Evolutionary conservation across 2,888 invertebrate species (phyloP).

Genomic region (Acanthosepion pharaonis): DNA sequence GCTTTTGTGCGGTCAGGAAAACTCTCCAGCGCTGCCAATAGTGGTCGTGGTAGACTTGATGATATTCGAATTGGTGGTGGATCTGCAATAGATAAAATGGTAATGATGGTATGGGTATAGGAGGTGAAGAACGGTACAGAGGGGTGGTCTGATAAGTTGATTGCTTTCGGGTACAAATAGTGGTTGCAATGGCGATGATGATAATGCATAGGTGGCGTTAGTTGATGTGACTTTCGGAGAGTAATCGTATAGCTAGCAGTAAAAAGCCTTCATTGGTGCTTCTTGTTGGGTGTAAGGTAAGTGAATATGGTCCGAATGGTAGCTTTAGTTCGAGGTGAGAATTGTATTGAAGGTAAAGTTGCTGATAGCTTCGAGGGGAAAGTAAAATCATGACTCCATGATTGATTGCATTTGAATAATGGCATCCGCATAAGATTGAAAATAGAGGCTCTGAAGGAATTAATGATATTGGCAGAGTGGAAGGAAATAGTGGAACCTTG

Average conservation of each 20-base stretch:
- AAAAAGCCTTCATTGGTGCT: neutral
- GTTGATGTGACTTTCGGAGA: neutral
- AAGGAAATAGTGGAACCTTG: no score
- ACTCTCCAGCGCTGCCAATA: neutral
- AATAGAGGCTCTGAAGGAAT: no score
- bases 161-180: neutral
- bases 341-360: no score
- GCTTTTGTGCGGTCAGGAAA: constrained; percentile 2
- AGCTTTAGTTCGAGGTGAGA: neutral
- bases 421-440: no score
- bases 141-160: neutral
- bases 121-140: neutral
- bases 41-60: neutral
- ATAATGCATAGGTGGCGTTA: neutral
- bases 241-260: neutral
- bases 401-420: no score
- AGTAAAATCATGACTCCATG: no score
- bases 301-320: neutral
- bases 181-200: neutral
- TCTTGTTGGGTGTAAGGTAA: neutral
- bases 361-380: no score
- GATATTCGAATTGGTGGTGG: neutral
- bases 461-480: no score
- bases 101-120: neutral
- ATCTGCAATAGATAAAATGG: neutral